phyloP scores from a whole-genome alignment of 2,888 invertebrate species.

The Drosophila quasianomalipes region DNA sequence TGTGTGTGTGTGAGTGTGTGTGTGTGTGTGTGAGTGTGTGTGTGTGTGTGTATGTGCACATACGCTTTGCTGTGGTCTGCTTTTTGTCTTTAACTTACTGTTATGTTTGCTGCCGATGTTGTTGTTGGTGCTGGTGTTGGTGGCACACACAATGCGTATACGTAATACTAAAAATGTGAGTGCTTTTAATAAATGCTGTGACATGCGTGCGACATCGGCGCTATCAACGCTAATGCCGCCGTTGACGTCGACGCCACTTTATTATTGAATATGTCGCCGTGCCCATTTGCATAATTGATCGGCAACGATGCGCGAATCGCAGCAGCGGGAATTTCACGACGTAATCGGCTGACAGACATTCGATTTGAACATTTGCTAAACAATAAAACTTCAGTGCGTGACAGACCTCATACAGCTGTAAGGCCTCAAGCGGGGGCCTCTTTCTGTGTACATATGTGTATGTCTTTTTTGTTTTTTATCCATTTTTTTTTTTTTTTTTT shows the following conservation, averaged over 20 bases:
- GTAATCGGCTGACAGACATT: slow-evolving; percentile 65
- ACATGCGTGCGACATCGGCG: slow-evolving; percentile 65
- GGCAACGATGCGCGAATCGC: slow-evolving; percentile 75
- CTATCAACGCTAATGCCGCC: slow-evolving; percentile 29
- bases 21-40: not conserved
- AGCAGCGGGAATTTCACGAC: slow-evolving; percentile 53
- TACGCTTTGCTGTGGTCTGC: slow-evolving; percentile 12
- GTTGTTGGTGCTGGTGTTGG: slow-evolving; percentile 3
- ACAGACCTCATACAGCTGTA: slow-evolving; percentile 23
- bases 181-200: slow-evolving; percentile 73
- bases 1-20: slow-evolving; percentile 4
- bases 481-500: slow-evolving; percentile 4
- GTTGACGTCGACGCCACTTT: slow-evolving; percentile 59
- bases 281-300: slow-evolving; percentile 79
- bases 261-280: slow-evolving; percentile 74
- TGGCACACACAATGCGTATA: slow-evolving; percentile 59
- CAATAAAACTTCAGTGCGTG: slow-evolving; percentile 66
- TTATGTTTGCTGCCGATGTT: slow-evolving; percentile 12
- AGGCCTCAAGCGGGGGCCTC: not conserved
- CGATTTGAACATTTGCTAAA: slow-evolving; percentile 62
- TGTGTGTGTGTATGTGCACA: slow-evolving; percentile 16
- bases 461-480: slow-evolving; percentile 4
- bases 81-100: slow-evolving; percentile 14
- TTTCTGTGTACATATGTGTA: not conserved
- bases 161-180: slow-evolving; percentile 53